Base-by-base conservation (phyloP, 2,113 vertebrate species). In the Lanius ludovicianus region DNA sequence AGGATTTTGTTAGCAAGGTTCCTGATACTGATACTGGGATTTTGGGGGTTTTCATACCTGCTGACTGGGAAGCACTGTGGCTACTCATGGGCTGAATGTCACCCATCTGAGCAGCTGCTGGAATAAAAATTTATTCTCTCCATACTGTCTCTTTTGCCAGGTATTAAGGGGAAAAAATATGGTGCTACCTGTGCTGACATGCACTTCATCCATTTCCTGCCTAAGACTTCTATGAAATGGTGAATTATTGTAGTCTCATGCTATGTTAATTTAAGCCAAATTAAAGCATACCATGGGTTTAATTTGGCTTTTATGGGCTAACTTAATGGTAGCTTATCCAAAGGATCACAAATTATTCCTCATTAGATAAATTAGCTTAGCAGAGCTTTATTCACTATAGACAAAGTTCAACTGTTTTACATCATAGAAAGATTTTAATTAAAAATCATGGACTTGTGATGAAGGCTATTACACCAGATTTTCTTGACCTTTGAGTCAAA, bases 351-450 rank as follows among this genome's bases (percentile, higher is more conserved):
- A 4, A 0, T 69, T 82, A 50, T 80, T 91, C 42, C 23, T 78
- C 31, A 46, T 89, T 78, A 91, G 59, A 85, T 89, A 77, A 90
- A 94, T 81, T 64, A 87, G 35, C 23, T 84, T 63, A 89, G 35
- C 44, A 60, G 39, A 44, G 20, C 82, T 95, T 64, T 53, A 52
- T 64, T 91, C 13, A 2, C 14, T 78, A 3, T 52, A 90, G 60
- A 59, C 44, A 64, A 92, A 89, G 60, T 90, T 96, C 53, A 92
- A 33, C 69, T 89, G 27, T 33, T 93, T 84, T 68, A 78, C 41
- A 75, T 82, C n/a, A 63, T 14, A 94, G 33, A 39, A 63, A 55
- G 19, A 56, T 77, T 95, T 92, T 84, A 93, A 93, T 95, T 96
- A 91, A 94, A 96, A 91, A 79, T 63, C 37, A 17, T n/a, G 56